These are phyloP conservation scores for Sebastes paucispinis DNA, from an alignment of 2,797 vertebrate species.

Conservation along the genomic window DNA sequence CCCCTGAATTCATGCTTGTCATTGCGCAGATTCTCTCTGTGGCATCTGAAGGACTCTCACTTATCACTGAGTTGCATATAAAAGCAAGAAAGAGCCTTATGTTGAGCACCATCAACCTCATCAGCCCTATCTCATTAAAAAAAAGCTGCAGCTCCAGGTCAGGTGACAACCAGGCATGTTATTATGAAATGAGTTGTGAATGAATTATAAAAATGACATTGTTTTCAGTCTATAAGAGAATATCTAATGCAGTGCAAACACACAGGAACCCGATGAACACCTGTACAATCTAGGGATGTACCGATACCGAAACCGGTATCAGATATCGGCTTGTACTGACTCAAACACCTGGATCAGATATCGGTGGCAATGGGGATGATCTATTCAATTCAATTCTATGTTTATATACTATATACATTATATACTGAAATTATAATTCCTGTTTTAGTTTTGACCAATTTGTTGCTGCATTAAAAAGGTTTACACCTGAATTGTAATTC, in stretches of 20 bases:
- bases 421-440: too few species aligned
- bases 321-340: too few species aligned
- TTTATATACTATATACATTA: too few species aligned
- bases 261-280: not conserved
- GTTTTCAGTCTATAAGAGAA: not conserved
- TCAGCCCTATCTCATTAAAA: not conserved
- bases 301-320: too few species aligned
- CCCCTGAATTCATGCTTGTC: slow-evolving; percentile 62
- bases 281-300: not conserved
- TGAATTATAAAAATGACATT: not conserved
- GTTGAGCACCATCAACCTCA: not conserved
- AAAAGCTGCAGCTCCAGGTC: slow-evolving; percentile 19
- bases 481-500: too few species aligned
- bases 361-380: too few species aligned
- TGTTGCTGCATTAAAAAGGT: too few species aligned
- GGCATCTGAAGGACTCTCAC: slow-evolving; percentile 56
- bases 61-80: slow-evolving; percentile 35
- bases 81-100: slow-evolving; percentile 14
- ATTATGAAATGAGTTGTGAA: slow-evolving; percentile 9
- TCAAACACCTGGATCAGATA: too few species aligned
- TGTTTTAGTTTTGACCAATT: too few species aligned
- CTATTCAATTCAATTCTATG: too few species aligned
- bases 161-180: slow-evolving; percentile 18
- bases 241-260: not conserved
- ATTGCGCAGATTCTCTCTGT: slow-evolving; percentile 62